phyloP scores from a whole-genome alignment of 2,888 invertebrate species.

The Pachydiplax longipennis region DNA sequence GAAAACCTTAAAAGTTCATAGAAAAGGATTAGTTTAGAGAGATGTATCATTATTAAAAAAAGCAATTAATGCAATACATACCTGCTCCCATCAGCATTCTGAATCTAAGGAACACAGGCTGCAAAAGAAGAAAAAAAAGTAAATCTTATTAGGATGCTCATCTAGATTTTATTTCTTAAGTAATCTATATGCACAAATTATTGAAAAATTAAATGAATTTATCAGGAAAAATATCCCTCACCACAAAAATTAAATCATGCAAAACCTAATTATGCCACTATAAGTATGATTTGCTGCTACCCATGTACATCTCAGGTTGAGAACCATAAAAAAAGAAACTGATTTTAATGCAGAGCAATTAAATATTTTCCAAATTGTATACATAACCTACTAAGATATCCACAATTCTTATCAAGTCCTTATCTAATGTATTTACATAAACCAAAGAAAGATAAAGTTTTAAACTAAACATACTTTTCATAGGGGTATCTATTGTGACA shows the following conservation, averaged over 20 bases:
- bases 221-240: background rate
- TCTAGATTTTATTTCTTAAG: background rate
- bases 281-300: too few relatives aligned
- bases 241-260: background rate
- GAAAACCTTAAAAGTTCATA: background rate
- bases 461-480: too few relatives aligned
- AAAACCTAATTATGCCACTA: background rate
- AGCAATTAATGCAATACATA: slow-evolving; percentile 64
- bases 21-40: background rate
- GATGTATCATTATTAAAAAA: slow-evolving; percentile 60
- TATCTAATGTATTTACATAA: too few relatives aligned
- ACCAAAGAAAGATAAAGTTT: too few relatives aligned
- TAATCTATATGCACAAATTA: background rate
- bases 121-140: slow-evolving; percentile 59
- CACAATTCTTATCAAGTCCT: too few relatives aligned
- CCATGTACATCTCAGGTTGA: too few relatives aligned
- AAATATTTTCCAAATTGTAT: too few relatives aligned
- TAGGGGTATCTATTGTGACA: too few relatives aligned
- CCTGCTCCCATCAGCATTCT: slow-evolving; percentile 78
- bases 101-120: slow-evolving; percentile 83
- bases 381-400: too few relatives aligned
- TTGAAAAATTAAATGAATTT: background rate
- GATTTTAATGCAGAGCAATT: too few relatives aligned
- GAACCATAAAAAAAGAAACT: too few relatives aligned
- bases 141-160: background rate